phyloP scores from a whole-genome alignment of 1,140 invertebrate genomes.

The Polypedilum pembai region DNA sequence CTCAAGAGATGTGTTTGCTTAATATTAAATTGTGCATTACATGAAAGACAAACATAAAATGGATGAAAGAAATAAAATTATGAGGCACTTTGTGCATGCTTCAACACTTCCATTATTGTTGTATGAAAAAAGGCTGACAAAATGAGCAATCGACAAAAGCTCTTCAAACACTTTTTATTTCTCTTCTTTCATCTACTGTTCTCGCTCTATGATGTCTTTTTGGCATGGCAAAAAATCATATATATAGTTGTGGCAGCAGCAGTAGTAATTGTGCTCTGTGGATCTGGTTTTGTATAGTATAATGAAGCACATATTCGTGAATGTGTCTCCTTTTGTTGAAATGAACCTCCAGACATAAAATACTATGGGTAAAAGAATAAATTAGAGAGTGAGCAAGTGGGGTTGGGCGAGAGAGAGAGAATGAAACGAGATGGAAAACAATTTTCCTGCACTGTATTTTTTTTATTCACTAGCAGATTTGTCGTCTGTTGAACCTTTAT shows the following conservation, averaged over 20 bases:
- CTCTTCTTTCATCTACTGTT: not conserved
- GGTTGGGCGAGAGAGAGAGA: too few relatives aligned
- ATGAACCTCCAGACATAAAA: constrained; percentile 16
- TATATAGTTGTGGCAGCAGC: not conserved
- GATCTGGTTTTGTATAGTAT: not conserved
- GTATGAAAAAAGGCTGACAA: not conserved
- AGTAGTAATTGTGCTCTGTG: not conserved
- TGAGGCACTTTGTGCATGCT: not conserved
- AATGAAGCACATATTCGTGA: constrained; percentile 5
- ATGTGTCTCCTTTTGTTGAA: not conserved
- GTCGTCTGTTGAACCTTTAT: constrained; percentile 17
- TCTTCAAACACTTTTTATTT: not conserved
- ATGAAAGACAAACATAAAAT: not conserved
- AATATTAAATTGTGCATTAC: constrained; percentile 19
- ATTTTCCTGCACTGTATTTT: constrained; percentile 23
- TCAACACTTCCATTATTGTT: not conserved
- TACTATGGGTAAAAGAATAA: not conserved
- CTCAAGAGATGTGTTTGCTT: constrained; percentile 3
- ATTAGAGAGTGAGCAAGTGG: not conserved
- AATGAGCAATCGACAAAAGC: constrained; percentile 16
- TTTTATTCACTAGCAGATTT: constrained; percentile 8
- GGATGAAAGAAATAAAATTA: not conserved
- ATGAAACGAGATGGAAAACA: constrained; percentile 10
- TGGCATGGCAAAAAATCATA: too few relatives aligned
- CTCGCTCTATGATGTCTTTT: not conserved